These are phyloP conservation scores for Osmoderma eremita DNA, from an alignment of 2,888 invertebrate species.

Conservation along the genomic window DNA sequence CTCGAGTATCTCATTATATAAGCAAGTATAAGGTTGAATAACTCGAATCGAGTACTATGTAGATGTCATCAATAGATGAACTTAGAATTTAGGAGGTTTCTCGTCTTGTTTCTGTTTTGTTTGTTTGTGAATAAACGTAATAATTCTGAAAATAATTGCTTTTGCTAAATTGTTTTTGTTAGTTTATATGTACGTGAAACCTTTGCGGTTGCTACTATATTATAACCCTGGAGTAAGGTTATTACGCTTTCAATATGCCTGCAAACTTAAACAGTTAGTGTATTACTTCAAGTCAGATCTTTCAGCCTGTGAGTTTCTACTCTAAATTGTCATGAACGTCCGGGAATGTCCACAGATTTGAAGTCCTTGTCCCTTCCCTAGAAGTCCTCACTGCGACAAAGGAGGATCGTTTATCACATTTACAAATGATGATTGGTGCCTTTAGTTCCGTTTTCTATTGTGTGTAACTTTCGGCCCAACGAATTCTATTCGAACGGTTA, in stretches of 20 bases:
- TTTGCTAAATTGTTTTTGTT: no score
- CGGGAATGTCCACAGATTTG: conserved; percentile 49
- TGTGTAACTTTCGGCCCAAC: conserved; percentile 42
- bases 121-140: no score
- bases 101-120: no score
- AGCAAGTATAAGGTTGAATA: conserved; percentile 52
- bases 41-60: conserved; percentile 50
- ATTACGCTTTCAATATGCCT: not conserved
- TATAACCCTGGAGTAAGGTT: not conserved
- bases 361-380: conserved; percentile 48
- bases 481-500: not conserved
- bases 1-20: conserved; percentile 53
- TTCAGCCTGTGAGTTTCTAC: conserved; percentile 17
- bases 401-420: conserved; percentile 57
- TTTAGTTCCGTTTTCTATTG: conserved; percentile 48
- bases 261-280: not conserved
- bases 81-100: conserved; percentile 43
- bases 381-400: conserved; percentile 54
- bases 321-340: conserved; percentile 30
- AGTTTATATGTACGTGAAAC: no score
- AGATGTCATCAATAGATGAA: conserved; percentile 47
- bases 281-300: not conserved
- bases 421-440: conserved; percentile 53
- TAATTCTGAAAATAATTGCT: no score
- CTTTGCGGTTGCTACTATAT: no score